Percentiles rank a stretch among this genome's conserved stretches.
Conservation (phyloP, 2,113 vertebrate species). For the Epinephelus fuscoguttatus region DNA sequence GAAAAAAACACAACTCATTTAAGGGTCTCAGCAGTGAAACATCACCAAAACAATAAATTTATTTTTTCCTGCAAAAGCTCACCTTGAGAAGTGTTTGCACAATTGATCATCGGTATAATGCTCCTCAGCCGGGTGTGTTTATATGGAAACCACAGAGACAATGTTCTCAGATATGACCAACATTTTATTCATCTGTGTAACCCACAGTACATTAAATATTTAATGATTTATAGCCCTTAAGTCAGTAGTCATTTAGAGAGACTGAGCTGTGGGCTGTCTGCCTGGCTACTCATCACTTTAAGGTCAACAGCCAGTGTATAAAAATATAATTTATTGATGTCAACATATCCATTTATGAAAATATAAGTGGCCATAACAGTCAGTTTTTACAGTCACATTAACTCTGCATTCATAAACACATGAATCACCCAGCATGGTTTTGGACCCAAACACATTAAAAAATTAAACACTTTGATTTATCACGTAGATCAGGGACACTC, state of each 20-base stretch:
- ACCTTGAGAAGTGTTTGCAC: too few relatives aligned
- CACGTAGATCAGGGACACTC: too few relatives aligned
- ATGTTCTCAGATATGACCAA: too few relatives aligned
- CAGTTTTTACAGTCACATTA: constrained; percentile 50
- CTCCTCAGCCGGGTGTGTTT: too few relatives aligned
- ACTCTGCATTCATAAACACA: constrained; percentile 28
- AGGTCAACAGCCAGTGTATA: constrained; percentile 82
- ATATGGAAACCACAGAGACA: too few relatives aligned
- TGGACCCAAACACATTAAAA: not conserved
- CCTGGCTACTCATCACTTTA: not conserved
- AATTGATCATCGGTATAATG: too few relatives aligned
- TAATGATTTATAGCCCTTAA: not conserved
- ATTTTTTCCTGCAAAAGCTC: too few relatives aligned
- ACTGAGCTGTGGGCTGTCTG: not conserved
- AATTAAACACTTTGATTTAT: not conserved
- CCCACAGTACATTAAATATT: not conserved
- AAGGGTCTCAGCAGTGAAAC: too few relatives aligned
- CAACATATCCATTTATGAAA: constrained; percentile 77
- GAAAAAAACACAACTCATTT: too few relatives aligned
- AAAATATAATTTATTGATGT: constrained; percentile 94
- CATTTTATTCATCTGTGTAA: too few relatives aligned
- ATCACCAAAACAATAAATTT: too few relatives aligned
- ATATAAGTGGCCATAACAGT: constrained; percentile 52
- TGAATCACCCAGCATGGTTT: not conserved
- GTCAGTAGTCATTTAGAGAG: not conserved